Evolutionary conservation across 2,113 vertebrate species (phyloP), one percentile per base, ranked within the genome.

Genomic region (Maccullochella peelii): DNA sequence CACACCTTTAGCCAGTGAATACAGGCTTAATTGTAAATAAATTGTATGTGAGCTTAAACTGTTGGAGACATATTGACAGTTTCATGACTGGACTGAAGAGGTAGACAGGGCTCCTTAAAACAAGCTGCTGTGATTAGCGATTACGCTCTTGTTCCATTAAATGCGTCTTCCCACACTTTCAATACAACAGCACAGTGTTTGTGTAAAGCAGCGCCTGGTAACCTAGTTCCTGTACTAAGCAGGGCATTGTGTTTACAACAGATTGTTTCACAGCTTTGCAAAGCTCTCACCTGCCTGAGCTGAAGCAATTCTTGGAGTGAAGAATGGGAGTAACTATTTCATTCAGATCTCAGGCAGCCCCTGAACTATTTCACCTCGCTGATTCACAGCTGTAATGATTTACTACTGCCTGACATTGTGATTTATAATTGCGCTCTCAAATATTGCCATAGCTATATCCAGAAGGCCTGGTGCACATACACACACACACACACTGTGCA

Each of bases 391-490:
- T 84, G 59, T 42, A 54, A 73, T 40, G 72, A 70, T 73, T 85
- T 71, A 57, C 55, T 49, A 83, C 23, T 66, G 6, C 36, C 30
- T 23, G 8, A 78, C 80, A 81, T 44, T 73, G 75, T 91, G 73
- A 88, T 85, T 66, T 78, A 66, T 82, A 69, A 80, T 86, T 81
- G 63, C 12, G 3, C 73, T 74, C 65, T 85, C 72, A 85, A 59
- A 90, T 73, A 59, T 89, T 89, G 85, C 75, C 36, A 77, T 86
- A 86, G 89, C 77, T 88, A 76, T 83, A 70, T 83, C 52, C 73
- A 88, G 76, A 81, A 52, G 49, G 69, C 69, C 50, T 62, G 62
- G 70, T 55, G 47, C 59, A 73, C 62, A 27, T 50, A 71, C 66
- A 25, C 62, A 71, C 69, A 49, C 76, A 73, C 42, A 74, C 73